Evolutionary conservation across 2,888 invertebrate genomes (phyloP), one percentile per base, ranked within the genome.

Genomic region (Aromia moschata): DNA sequence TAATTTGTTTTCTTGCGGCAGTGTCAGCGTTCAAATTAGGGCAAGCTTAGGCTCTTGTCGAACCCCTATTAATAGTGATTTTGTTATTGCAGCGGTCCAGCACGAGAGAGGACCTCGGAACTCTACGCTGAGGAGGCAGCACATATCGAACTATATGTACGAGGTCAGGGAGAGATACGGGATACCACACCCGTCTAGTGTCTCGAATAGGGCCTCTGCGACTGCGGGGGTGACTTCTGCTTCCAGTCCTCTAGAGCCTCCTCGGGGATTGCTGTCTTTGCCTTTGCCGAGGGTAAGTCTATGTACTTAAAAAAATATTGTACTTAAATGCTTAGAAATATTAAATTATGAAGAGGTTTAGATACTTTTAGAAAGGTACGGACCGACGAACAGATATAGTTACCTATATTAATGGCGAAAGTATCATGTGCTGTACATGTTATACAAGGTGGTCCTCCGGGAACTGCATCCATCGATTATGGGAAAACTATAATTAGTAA

Each of bases 101-200:
- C 98, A 98, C 77, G 98, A 99, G 81, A 86, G 99, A 64, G 98
- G 98, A 0, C 98, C 98, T 0, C 85, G 99, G 43, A 97, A 94
- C 79, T 95, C 98, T 0, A 98, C 98, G 0, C 84, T 98, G 25
- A 87, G 96, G 2, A 88, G 96, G 10, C 98, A 98, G 83, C 98
- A 98, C 83, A 93, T 97, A 89, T 92, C 92, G 1, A 82, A 92
- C 67, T 90, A 88, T 74, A 85, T 91, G 71, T 91, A 91, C 75
- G 93, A 91, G 51, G 84, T 79, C 1, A 74, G 74, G 15, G 76
- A 76, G 1, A 60, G 73, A 53, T 74, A 81, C 20, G 75, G 78
- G 52, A 73, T 80, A 18, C 62, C 70, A 2, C 66, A 75, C 4
- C 75, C 79, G 7, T 77, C 81, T 1, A 73, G 78, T 1, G 76